These are phyloP conservation scores for Drosophila atroscutellata DNA, from an alignment of 2,888 invertebrate genomes.

Conservation along the genomic window DNA sequence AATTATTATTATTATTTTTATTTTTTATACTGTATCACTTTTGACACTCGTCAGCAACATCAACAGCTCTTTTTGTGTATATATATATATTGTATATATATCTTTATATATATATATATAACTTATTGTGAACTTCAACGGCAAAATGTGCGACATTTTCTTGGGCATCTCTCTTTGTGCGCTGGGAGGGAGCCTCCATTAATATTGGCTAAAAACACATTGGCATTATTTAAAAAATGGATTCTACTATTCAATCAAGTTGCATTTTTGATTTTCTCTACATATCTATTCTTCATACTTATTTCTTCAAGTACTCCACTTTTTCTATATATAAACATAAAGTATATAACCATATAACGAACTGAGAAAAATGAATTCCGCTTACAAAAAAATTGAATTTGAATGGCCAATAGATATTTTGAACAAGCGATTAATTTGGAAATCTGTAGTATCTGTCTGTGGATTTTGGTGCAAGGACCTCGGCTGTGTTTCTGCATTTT, in stretches of 20 bases:
- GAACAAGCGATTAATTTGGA: background rate
- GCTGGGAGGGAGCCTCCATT: background rate
- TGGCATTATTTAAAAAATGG: background rate
- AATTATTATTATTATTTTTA: conserved; percentile 32
- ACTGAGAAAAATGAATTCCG: background rate
- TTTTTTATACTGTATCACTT: conserved; percentile 18
- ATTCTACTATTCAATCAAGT: background rate
- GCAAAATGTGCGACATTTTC: conserved; percentile 37
- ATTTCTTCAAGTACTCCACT: background rate
- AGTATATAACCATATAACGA: background rate
- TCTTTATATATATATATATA: too few species aligned
- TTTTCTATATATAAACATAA: background rate
- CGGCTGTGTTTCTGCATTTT: background rate
- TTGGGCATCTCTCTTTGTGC: conserved; percentile 6
- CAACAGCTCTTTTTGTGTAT: conserved; percentile 23
- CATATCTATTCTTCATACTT: background rate
- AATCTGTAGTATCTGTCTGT: background rate
- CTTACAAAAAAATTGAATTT: background rate
- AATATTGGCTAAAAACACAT: background rate
- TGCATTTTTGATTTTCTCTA: background rate
- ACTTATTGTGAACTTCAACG: conserved; percentile 23
- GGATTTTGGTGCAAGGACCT: conserved; percentile 18
- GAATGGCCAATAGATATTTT: background rate
- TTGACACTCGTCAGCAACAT: background rate
- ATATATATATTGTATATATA: too few species aligned